phyloP scores from a whole-genome alignment of 2,797 vertebrate species.

The Protonibea diacanthus region DNA sequence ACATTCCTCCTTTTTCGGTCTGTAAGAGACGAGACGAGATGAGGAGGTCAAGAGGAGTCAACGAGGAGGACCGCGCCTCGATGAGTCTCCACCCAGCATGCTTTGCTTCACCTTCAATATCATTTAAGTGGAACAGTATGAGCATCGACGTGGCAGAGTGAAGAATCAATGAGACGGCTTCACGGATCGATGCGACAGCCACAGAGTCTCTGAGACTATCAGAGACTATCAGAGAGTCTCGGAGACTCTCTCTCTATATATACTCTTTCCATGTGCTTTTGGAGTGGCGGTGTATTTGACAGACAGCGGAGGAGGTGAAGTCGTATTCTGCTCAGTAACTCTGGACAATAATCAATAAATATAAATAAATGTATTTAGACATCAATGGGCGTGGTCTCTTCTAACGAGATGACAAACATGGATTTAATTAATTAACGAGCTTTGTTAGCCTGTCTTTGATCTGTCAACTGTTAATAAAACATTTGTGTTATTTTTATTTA shows the following conservation, averaged over 20 bases:
- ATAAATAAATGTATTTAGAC: too few relatives aligned
- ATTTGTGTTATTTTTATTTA: too few relatives aligned
- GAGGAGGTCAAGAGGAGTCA: constrained; percentile 20
- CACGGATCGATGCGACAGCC: not conserved
- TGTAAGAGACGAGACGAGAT: not conserved
- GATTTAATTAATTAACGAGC: too few relatives aligned
- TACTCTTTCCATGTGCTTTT: too few relatives aligned
- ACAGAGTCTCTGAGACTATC: not conserved
- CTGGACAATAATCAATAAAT: too few relatives aligned
- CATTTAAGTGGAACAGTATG: not conserved
- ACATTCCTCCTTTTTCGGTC: constrained; percentile 2
- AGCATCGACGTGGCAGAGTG: not conserved
- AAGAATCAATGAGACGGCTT: not conserved
- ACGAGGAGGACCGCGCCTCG: not conserved
- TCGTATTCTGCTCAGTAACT: too few relatives aligned
- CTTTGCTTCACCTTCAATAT: not conserved
- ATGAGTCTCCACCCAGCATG: constrained; percentile 7
- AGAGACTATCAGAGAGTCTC: too few relatives aligned
- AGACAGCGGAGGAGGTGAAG: too few relatives aligned
- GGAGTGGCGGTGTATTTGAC: too few relatives aligned
- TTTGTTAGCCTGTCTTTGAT: not conserved
- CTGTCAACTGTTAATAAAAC: not conserved
- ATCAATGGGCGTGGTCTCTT: too few relatives aligned
- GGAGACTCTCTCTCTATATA: too few relatives aligned
- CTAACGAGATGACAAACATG: too few relatives aligned